Evolutionary conservation across 2,888 invertebrate species (phyloP), one percentile per base, ranked within the genome.

Genomic region (Meganola albula): DNA sequence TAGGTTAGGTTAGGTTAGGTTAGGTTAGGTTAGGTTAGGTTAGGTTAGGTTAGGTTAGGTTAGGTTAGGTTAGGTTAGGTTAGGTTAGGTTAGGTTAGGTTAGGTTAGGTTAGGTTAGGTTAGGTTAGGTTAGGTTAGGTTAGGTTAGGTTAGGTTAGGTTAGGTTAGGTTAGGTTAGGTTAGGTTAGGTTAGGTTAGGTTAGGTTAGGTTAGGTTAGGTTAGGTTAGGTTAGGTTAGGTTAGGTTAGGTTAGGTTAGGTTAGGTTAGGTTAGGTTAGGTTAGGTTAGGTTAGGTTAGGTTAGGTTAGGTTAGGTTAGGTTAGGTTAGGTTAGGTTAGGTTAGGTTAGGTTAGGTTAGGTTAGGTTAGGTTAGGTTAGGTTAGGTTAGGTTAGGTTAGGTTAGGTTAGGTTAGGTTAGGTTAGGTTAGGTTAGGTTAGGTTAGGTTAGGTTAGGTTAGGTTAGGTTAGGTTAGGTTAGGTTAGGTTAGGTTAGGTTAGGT

Each of bases 121-220:
- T 36, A 36, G 36, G 36, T 36, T 36, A 36, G 36, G 30, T 30
- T 30, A 30, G 30, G 24, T 24, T 24, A 24, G 24, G 24, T 24
- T 24, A 24, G 24, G 24, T 24, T 24, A 24, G 24, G 24, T 31
- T 31, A 31, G 31, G 36, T 36, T 36, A 31, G 36, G 36, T 36
- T 36, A 31, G 36, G 36, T 36, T 36, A 31, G 36, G 36, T 34
- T 34, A 29, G 34, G 34, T 34, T 36, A 36, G 37, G 37, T 37
- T 37, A 37, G 35, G 35, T 35, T 35, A 31, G 37, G 37, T 37
- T 37, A 37, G 37, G 32, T 37, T 37, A 31, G 37, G 37, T 37
- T 37, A 31, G 37, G 31, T 37, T 37, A 37, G 31, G 32, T 37
- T 37, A 37, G 34, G 37, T 37, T 37, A 32, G 29, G 37, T 37